Evolutionary conservation across 2,888 invertebrate species (phyloP).

Genomic region (Pandemis corylana): DNA sequence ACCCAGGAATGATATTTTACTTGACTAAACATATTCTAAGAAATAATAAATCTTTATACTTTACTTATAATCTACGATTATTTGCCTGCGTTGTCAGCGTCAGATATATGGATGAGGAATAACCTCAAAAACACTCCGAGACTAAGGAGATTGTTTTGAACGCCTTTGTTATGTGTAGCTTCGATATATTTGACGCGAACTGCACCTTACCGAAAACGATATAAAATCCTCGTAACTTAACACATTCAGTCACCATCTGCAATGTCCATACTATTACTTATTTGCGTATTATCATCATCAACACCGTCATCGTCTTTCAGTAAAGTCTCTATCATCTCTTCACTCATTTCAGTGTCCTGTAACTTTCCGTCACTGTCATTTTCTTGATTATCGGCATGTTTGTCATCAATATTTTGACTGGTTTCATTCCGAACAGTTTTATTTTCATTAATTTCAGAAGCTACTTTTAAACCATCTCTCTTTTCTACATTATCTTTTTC

Average conservation of each 20-base stretch:
- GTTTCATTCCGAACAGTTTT: conserved; percentile 33
- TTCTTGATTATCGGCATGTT: conserved; percentile 44
- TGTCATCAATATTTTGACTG: neutral
- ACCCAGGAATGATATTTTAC: conserved; percentile 38
- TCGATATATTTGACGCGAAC: neutral
- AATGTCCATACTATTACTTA: conserved; percentile 47
- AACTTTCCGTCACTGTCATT: conserved; percentile 51
- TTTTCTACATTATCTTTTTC: conserved; percentile 26
- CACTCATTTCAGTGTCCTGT: conserved; percentile 68
- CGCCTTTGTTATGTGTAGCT: neutral
- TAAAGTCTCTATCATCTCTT: conserved; percentile 69
- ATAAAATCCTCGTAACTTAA: neutral
- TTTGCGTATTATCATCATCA: conserved; percentile 45
- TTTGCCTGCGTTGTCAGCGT: conserved; percentile 14
- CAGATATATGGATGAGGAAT: neutral
- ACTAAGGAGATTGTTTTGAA: neutral
- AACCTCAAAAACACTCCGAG: neutral
- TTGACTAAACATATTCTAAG: conserved; percentile 20
- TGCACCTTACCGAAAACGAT: neutral
- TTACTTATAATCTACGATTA: conserved; percentile 27
- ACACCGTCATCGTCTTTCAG: conserved; percentile 63
- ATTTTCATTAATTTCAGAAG: conserved; percentile 32
- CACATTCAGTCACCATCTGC: conserved; percentile 42
- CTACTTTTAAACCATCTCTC: conserved; percentile 22
- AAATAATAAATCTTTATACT: conserved; percentile 29